Evolutionary conservation across 2,888 invertebrate genomes (phyloP).

Genomic region (Drosophila eohydei): DNA sequence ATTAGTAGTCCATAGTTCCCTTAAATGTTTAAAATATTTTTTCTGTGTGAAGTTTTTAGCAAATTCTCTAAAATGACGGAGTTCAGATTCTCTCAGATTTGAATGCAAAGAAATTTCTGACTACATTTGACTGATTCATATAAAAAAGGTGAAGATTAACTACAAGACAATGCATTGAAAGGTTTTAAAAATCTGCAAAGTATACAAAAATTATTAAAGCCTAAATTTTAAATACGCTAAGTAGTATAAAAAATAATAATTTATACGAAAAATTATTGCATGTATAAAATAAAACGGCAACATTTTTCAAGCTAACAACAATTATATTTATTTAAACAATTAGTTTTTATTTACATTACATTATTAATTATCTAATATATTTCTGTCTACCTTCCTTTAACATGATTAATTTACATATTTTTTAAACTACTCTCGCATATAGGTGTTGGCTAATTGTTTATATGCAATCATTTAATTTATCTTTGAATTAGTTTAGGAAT

Average conservation of each 20-base stretch:
- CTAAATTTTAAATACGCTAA: neutral
- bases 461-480: neutral
- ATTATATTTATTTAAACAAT: neutral
- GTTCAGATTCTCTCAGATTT: neutral
- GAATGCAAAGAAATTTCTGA: neutral
- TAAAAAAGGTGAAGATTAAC: neutral
- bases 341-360: neutral
- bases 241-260: slow-evolving; percentile 1
- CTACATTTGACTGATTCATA: slow-evolving; percentile 5
- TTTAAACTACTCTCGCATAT: neutral
- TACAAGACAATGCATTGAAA: neutral
- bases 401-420: neutral
- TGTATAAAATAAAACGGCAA: no score
- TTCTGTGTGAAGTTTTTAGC: neutral
- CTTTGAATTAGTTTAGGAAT: neutral
- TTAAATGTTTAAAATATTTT: neutral
- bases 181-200: neutral
- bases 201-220: neutral
- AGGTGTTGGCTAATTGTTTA: slow-evolving; percentile 3
- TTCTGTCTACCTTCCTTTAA: neutral
- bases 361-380: neutral
- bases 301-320: neutral
- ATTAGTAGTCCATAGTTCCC: no score
- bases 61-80: neutral
- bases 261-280: neutral